phyloP scores from a whole-genome alignment of 1,140 invertebrate genomes.

The Trichonephila inaurata region DNA sequence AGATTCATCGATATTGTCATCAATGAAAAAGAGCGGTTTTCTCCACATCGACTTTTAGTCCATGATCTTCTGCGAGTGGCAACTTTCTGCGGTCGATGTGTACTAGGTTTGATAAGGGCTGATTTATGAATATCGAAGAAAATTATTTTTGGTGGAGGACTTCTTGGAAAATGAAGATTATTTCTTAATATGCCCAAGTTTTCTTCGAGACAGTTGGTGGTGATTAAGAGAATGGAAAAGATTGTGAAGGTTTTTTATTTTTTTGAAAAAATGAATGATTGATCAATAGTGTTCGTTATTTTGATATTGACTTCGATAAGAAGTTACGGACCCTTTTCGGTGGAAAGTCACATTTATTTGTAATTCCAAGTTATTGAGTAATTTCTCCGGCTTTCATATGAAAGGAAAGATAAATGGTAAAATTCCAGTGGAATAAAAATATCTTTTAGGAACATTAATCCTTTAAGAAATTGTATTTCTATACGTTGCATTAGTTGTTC shows the following conservation, averaged over 20 bases:
- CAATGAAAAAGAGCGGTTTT: constrained; percentile 54
- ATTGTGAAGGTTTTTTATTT: background rate
- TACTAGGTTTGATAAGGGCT: constrained; percentile 24
- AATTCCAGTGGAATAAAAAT: too few relatives aligned
- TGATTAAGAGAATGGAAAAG: background rate
- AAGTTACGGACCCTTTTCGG: too few relatives aligned
- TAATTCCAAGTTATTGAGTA: too few relatives aligned
- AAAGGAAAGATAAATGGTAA: too few relatives aligned
- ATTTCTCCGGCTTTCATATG: too few relatives aligned
- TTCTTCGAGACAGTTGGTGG: background rate
- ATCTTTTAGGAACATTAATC: too few relatives aligned
- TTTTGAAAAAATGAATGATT: background rate
- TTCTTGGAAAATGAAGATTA: constrained; percentile 28
- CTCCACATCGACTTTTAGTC: constrained; percentile 7
- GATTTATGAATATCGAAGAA: constrained; percentile 44
- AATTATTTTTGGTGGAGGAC: constrained; percentile 2
- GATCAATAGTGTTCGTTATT: background rate
- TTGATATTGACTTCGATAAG: too few relatives aligned
- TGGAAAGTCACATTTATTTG: too few relatives aligned
- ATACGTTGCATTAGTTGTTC: too few relatives aligned
- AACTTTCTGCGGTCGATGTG: constrained; percentile 21
- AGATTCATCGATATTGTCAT: constrained; percentile 61
- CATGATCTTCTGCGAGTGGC: background rate
- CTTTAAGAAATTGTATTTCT: too few relatives aligned
- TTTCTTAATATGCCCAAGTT: constrained; percentile 1